These are phyloP conservation scores for Himalopsyche japonica DNA, from an alignment of 2,888 invertebrate genomes.

Conservation along the genomic window DNA sequence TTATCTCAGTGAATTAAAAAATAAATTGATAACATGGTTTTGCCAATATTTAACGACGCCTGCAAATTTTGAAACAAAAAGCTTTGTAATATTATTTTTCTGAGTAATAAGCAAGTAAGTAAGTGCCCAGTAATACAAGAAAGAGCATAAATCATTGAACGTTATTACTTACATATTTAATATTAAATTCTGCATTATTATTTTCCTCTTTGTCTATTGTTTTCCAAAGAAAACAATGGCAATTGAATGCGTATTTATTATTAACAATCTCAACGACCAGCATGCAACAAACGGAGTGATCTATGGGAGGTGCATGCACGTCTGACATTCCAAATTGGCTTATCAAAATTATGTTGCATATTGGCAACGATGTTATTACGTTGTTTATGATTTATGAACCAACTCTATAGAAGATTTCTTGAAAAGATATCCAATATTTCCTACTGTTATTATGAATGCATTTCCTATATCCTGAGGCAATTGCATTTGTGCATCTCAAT, in stretches of 20 bases:
- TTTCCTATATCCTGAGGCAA: too few relatives aligned
- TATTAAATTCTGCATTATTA: background rate
- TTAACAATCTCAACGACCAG: background rate
- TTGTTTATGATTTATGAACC: too few relatives aligned
- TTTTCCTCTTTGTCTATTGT: background rate
- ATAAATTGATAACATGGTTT: background rate
- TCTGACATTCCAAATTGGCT: slow-evolving; percentile 19
- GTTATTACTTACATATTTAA: background rate
- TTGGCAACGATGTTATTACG: too few relatives aligned
- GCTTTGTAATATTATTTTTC: background rate
- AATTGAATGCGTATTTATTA: background rate
- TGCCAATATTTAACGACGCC: background rate
- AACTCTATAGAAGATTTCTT: too few relatives aligned
- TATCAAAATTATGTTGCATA: slow-evolving; percentile 1
- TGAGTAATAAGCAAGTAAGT: background rate
- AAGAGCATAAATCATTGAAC: background rate
- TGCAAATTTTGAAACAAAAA: background rate
- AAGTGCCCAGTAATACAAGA: background rate
- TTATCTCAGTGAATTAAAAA: too few relatives aligned
- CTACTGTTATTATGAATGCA: too few relatives aligned
- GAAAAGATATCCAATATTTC: too few relatives aligned
- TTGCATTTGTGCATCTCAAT: too few relatives aligned
- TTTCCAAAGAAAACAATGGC: background rate
- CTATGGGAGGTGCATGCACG: slow-evolving; percentile 4
- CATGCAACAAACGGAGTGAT: background rate